Base-by-base conservation (phyloP, 2,888 invertebrate species). In the Ennomos quercinarius region DNA sequence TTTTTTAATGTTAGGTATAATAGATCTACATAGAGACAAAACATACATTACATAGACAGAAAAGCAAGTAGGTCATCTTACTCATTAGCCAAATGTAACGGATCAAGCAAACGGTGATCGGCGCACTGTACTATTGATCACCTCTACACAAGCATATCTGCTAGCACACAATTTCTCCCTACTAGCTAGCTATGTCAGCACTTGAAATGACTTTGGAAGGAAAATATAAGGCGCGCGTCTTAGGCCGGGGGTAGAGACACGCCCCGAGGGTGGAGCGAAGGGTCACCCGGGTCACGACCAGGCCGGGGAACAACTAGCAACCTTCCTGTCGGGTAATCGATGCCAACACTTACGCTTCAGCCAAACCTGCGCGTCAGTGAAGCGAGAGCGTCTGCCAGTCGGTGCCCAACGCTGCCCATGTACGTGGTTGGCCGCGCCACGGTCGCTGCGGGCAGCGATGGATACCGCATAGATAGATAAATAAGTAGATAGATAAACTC, bases 151-250 rank as follows among this genome's bases (percentile, higher is more conserved):
- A 45, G 57, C 56, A 55, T 41, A 55, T 41, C 41, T 52, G 54
- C 56, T 46, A 44, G 13, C 9, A 51, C 38, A 48, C 49, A 50
- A 36, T 50, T 50, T 50, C 49, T 50, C 49, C 49, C 49, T 52
- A 61, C 43, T 47, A 39, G 52, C 39, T 69, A 69, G 52, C 57
- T 70, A 66, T 40, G 37, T 41, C 37, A 36, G 46, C 50, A 76
- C 72, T 71, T 71, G 71, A 74, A 80, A 79, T 73, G 76, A 74
- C 76, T 73, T 72, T 45, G 61, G 69, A 74, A 73, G 80, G 78
- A 81, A 83, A 87, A 80, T 80, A 83, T 84, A 79, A 76, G 80
- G 76, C 71, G 71, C 70, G 70, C 73, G 80, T 74, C 82, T 83
- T 71, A 78, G 80, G 76, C 70, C 54, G 72, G 66, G 74, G 75